Evolutionary conservation across 2,797 vertebrate species (phyloP), one percentile per base, ranked within the genome.

Genomic region (Hybognathus amarus): DNA sequence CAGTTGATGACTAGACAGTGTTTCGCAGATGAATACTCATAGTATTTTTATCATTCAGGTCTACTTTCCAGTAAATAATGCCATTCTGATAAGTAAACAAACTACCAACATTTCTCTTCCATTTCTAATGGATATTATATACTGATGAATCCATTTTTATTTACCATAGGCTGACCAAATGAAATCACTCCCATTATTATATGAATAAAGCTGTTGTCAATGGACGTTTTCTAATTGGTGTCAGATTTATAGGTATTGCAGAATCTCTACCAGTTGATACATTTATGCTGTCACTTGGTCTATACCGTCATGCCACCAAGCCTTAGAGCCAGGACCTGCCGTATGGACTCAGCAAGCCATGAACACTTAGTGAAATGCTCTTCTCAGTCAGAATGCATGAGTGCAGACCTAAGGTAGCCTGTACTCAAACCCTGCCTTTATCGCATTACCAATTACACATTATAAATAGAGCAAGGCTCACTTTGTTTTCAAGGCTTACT

Each of bases 401-500:
- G 36, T 40, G 18, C 52, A 59, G 71, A 77, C 38, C 27, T 17
- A 22, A 47, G 38, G 82, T 79, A 81, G 75, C 79, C 75, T 83
- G 76, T 88, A 78, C 86, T 63, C 86, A 85, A 84, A 88, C 88
- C 88, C 90, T 87, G 87, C 61, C 87, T 92, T 94, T 93, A 95
- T 94, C 93, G 88, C 89, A 91, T 94, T 94, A 94, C 94, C 94
- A 94, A 94, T 94, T 94, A 93, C 90, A 89, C 87, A 92, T 93
- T 94, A 92, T 94, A 93, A 95, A 94, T 92, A 93, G 91, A 91
- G 91, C 92, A 87, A 88, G 85, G 90, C 80, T 84, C 87, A 89
- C 87, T 92, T 92, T 92, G 81, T 93, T 91, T 90, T 90, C 36
- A 80, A 67, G 89, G 89, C 89, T 92, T 92, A 92, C 94, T 95